Evolutionary conservation across 2,797 vertebrate genomes (phyloP), one percentile per base, ranked within the genome.

Genomic region (Labeo calbasu): DNA sequence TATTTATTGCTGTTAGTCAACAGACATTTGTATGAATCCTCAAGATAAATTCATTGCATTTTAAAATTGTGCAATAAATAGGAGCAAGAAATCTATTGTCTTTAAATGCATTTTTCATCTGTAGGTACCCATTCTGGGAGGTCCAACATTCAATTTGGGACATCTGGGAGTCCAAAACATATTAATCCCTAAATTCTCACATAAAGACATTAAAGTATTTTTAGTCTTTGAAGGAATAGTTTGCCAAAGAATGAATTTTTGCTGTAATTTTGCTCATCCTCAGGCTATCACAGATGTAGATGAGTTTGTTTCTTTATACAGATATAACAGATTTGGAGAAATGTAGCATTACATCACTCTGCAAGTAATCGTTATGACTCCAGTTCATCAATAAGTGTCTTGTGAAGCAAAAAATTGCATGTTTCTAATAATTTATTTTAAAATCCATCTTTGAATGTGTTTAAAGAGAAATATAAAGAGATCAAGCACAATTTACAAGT

Each of bases 1-100:
- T 94, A 94, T 94, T 92, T 93, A 86, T 87, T 91, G 92, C 90
- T 93, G 94, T 95, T 94, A 94, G 92, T 94, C 93, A 95, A 95
- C 93, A 95, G 94, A 94, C 92, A 91, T 94, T 93, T 93, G 92
- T 90, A 92, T 91, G 94, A 92, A 94, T 91, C 88, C 57, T 5
- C 83, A 89, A 90, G 92, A 94, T 91, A 93, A 92, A 91, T 92
- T 89, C 89, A 86, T 81, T 91, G 91, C 92, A 93, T 91, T 91
- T 93, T 90, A 90, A 90, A 91, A 84, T 89, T 79, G 89, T 88
- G 59, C 86, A 89, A 86, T 73, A 80, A 36, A 85, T 53, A 73
- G 78, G 59, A 79, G 77, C 63, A 61, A 65, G 53, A 81, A 53
- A 71, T 59, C 79, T 77, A 48, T 59, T 70, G 63, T 76, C 40